Conservation (phyloP, 2,888 invertebrate species). For the Xylota sylvarum region DNA sequence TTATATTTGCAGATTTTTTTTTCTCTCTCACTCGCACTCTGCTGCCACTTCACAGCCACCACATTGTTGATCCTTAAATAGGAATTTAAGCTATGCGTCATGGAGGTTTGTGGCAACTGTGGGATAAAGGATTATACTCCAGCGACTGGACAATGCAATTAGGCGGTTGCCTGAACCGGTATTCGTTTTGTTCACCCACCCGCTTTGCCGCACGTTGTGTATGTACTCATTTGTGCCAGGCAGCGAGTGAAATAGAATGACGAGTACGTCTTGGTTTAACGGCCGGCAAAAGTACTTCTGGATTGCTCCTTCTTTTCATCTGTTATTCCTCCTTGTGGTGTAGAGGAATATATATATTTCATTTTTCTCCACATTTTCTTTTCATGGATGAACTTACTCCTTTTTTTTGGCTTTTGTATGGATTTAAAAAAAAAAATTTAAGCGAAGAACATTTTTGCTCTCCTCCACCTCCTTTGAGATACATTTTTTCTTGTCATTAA, state of each 20-base stretch:
- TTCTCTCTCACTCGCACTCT: background rate
- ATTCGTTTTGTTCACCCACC: conserved; percentile 10
- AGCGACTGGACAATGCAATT: conserved; percentile 62
- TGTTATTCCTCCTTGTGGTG: background rate
- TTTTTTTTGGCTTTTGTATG: conserved; percentile 6
- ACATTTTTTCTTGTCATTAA: conserved; percentile 20
- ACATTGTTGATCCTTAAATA: conserved; percentile 68
- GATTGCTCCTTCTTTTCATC: background rate
- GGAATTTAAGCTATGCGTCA: conserved; percentile 65
- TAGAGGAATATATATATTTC: background rate
- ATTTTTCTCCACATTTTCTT: background rate
- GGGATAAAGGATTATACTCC: conserved; percentile 26
- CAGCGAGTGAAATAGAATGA: conserved; percentile 24
- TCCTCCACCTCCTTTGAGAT: background rate
- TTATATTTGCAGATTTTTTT: background rate
- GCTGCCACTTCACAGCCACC: background rate
- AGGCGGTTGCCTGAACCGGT: conserved; percentile 61
- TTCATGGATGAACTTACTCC: background rate
- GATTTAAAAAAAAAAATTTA: conserved; percentile 9
- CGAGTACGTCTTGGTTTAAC: conserved; percentile 25
- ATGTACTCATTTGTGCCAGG: background rate
- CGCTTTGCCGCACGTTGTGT: background rate
- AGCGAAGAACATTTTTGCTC: background rate
- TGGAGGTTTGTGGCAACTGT: conserved; percentile 46
- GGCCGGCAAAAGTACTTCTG: conserved; percentile 27